Percentiles rank a stretch among this genome's conserved stretches.
Evolutionary conservation across 2,888 invertebrate species (phyloP).

Genomic region (Sesia bembeciformis): DNA sequence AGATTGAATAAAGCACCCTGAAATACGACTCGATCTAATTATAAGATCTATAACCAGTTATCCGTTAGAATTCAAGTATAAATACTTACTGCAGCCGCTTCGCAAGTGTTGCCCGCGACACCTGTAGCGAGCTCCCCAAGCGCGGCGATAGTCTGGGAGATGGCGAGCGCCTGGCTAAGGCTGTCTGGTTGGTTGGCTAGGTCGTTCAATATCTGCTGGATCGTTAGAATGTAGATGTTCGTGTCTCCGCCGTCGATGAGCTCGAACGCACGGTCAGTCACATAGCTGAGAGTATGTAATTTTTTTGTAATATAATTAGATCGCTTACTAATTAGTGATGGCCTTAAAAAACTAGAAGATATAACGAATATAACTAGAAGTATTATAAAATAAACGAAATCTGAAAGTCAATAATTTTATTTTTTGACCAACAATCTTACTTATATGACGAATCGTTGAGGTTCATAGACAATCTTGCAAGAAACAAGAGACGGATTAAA

Average conservation of each 20-base stretch:
- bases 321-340: no score
- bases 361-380: no score
- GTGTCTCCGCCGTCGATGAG: conserved; percentile 30
- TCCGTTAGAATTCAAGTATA: not conserved
- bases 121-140: conserved; percentile 31
- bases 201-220: conserved; percentile 22
- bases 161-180: conserved; percentile 25
- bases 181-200: conserved; percentile 20
- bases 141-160: conserved; percentile 23
- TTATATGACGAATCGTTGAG: no score
- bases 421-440: no score
- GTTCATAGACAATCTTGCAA: no score
- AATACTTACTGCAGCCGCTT: conserved; percentile 36
- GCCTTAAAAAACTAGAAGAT: no score
- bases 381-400: no score
- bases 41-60: not conserved
- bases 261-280: conserved; percentile 21
- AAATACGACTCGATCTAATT: no score
- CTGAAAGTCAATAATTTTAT: no score
- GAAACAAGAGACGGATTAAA: no score
- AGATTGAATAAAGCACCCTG: no score
- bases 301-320: no score
- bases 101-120: conserved; percentile 42
- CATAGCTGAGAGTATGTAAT: conserved; percentile 9
- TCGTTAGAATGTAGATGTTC: conserved; percentile 23